Conservation (phyloP, 2,113 vertebrate genomes). For the Gorsachius goisagi region DNA sequence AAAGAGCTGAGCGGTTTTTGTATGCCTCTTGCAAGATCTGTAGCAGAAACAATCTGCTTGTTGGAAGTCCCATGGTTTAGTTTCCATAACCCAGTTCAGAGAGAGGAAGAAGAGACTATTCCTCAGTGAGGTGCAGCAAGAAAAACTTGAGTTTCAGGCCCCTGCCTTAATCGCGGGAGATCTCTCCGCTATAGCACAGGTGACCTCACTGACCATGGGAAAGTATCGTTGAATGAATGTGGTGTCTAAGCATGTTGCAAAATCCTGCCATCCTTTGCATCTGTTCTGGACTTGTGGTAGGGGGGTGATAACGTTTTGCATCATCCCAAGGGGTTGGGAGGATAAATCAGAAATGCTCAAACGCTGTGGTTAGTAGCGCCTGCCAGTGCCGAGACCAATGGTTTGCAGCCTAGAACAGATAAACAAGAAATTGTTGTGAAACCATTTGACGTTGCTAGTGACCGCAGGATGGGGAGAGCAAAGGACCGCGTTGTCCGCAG, state of each 20-base stretch:
- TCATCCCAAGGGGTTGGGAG: not conserved
- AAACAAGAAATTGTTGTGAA: not conserved
- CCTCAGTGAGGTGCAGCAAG: not conserved
- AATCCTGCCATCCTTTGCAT: not conserved
- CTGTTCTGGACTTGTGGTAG: not conserved
- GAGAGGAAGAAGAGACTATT: not conserved
- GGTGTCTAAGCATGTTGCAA: not conserved
- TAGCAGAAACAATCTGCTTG: not conserved
- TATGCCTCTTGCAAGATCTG: not conserved
- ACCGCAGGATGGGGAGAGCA: not conserved
- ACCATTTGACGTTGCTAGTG: not conserved
- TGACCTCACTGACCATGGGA: not conserved
- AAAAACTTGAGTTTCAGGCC: constrained; percentile 24
- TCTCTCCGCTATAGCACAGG: not conserved
- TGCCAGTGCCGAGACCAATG: not conserved
- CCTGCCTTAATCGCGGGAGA: not conserved
- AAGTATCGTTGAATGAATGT: not conserved
- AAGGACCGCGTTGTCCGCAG: not conserved
- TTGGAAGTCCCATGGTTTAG: not conserved
- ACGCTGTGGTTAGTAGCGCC: not conserved
- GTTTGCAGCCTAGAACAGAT: not conserved
- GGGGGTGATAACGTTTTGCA: not conserved
- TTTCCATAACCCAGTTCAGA: not conserved
- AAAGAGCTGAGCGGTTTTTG: not conserved
- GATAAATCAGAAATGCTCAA: not conserved